Base-by-base conservation (phyloP, 2,888 invertebrate species). In the Balanococcus diminutus region DNA sequence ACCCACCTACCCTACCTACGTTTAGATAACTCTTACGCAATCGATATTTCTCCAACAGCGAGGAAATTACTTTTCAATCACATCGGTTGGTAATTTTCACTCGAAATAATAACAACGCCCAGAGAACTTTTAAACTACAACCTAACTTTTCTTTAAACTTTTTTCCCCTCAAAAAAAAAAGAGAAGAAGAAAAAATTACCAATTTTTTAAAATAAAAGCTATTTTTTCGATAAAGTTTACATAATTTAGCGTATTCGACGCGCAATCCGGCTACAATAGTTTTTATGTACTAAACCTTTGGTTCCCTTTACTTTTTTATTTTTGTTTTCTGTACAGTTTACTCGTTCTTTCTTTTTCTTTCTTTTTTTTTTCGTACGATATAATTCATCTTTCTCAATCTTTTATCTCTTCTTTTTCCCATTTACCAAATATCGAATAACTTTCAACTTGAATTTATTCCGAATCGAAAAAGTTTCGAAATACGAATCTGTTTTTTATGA, bases 381-480 rank as follows among this genome's bases (percentile, higher is more conserved):
- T 72, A 72, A 72, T 72, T 32, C 72, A 31, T 72, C 32, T 72
- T 72, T 67, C 14, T 67, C 67, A n/a, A 46, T 46, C 61, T 61
- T 61, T 61, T 61, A 6, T 11, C 46, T n/a, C 14, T 25, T 5
- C 9, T 14, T 61, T 25, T 22, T 22, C 61, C 11, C 61, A 46
- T 46, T 72, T 28, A n/a, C n/a, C 32, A 72, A 72, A 72, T 72
- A 72, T 72, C 72, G 72, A 72, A 32, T 72, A 72, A 72, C 72
- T 72, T 72, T n/a, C n/a, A n/a, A n/a, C n/a, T n/a, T n/a, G n/a
- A n/a, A n/a, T n/a, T n/a, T n/a, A n/a, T n/a, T n/a, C n/a, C n/a
- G n/a, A n/a, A n/a, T n/a, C n/a, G n/a, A n/a, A n/a, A n/a, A n/a
- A n/a, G n/a, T n/a, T n/a, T n/a, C n/a, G n/a, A n/a, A n/a, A n/a